A percentile compares a stretch with the other conserved stretches of the same genome.
Conservation (phyloP, 2,888 invertebrate genomes). For the Drosophila paramelanica region DNA sequence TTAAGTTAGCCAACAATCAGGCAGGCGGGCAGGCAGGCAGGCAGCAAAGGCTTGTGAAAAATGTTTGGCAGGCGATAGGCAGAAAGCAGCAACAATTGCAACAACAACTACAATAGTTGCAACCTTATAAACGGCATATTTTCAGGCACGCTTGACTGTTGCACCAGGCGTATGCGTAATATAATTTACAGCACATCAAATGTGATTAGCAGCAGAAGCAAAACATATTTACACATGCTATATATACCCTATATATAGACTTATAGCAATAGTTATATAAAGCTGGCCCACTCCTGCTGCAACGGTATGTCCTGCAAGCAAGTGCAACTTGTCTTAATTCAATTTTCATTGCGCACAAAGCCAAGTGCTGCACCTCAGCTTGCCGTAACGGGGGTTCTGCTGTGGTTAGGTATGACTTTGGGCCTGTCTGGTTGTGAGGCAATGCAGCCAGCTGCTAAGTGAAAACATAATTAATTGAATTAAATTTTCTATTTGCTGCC, state of each 20-base stretch:
- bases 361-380: background rate
- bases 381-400: background rate
- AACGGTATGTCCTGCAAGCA: conserved; percentile 1
- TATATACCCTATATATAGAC: background rate
- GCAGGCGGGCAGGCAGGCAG: conserved; percentile 22
- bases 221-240: background rate
- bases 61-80: conserved; percentile 24
- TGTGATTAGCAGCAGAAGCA: conserved; percentile 57
- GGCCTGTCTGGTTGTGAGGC: conserved; percentile 5
- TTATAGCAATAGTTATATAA: background rate
- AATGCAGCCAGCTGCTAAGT: conserved; percentile 57
- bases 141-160: conserved; percentile 39
- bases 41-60: conserved; percentile 34
- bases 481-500: conserved; percentile 75
- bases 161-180: conserved; percentile 68
- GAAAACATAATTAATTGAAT: conserved; percentile 79
- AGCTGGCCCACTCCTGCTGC: background rate
- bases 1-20: conserved; percentile 72
- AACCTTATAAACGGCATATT: conserved; percentile 43
- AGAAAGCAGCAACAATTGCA: background rate
- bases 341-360: conserved; percentile 62
- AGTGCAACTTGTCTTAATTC: conserved; percentile 67
- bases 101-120: conserved; percentile 2
- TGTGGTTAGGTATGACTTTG: background rate
- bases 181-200: conserved; percentile 70